phyloP scores from a whole-genome alignment of 1,140 invertebrate species.

The Drosophila parvula region DNA sequence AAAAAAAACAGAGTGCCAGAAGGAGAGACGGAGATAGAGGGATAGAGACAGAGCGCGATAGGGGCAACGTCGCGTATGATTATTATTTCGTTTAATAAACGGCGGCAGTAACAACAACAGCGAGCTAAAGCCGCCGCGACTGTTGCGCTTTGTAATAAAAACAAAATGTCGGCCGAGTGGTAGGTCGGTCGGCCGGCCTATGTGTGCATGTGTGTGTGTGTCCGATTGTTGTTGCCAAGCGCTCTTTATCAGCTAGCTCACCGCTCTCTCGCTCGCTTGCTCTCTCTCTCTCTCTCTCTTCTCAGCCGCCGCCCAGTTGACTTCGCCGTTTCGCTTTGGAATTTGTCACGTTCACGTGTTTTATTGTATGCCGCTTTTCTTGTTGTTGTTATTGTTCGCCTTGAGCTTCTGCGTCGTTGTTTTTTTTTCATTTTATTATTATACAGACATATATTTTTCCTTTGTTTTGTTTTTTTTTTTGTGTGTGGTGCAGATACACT shows the following conservation, averaged over 20 bases:
- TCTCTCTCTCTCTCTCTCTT: not conserved
- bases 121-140: constrained; percentile 16
- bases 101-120: constrained; percentile 1
- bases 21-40: constrained; percentile 21
- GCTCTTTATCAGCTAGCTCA: constrained; percentile 34
- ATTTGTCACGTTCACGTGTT: constrained; percentile 82
- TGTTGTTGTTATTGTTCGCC: constrained; percentile 43
- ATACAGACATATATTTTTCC: not conserved
- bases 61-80: constrained; percentile 72
- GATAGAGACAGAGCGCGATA: constrained; percentile 1
- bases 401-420: constrained; percentile 60
- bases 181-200: constrained; percentile 3
- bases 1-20: constrained; percentile 51
- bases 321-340: constrained; percentile 61
- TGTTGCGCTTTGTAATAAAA: constrained; percentile 66
- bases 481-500: not conserved
- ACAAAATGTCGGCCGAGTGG: constrained; percentile 66
- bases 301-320: constrained; percentile 58
- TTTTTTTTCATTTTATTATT: constrained; percentile 19
- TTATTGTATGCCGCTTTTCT: constrained; percentile 65
- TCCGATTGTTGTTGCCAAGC: constrained; percentile 74
- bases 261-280: constrained; percentile 4
- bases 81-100: constrained; percentile 75
- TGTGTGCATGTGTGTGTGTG: not conserved
- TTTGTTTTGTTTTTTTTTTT: constrained; percentile 14